Percentiles rank a stretch among this genome's conserved stretches.
These are phyloP conservation scores for Chloroceryle aenea DNA, from an alignment of 2,113 vertebrate genomes.

Conservation along the genomic window DNA sequence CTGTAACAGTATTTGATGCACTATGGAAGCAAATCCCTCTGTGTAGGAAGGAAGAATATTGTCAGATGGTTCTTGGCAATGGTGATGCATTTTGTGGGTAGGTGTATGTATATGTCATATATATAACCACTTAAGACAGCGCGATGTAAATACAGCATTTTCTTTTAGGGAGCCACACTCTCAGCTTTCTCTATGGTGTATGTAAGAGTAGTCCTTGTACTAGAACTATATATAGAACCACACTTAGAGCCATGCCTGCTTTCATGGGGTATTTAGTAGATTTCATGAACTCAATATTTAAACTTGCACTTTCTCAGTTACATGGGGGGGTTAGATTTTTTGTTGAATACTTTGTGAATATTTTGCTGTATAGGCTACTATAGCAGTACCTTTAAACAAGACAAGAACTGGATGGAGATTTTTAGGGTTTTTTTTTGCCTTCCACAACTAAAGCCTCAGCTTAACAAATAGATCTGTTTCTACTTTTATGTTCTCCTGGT, in stretches of 20 bases:
- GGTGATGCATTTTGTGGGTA: not conserved
- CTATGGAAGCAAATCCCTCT: not conserved
- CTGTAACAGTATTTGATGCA: not conserved
- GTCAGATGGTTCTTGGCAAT: not conserved
- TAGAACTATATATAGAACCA: not conserved
- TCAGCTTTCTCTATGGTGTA: not conserved
- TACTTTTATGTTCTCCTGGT: not conserved
- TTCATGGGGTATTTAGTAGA: not conserved
- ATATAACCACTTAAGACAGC: not conserved
- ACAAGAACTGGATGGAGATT: not conserved
- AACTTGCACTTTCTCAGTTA: not conserved
- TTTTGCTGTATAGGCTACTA: not conserved
- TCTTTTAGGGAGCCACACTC: not conserved
- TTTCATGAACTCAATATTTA: not conserved
- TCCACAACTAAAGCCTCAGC: not conserved
- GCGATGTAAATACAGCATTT: not conserved
- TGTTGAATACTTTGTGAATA: not conserved
- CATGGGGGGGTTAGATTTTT: not conserved
- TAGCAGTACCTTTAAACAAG: not conserved
- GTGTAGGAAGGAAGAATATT: not conserved
- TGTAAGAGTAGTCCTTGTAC: not conserved
- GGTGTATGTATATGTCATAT: not conserved
- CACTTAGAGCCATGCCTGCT: not conserved
- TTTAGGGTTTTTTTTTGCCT: not conserved
- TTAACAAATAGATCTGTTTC: not conserved